Conservation (phyloP, 2,113 vertebrate genomes). For the Pan troglodytes region NHGRI_mPanTro3-v2.1_pri NC_072413.2:83405501-83406000, state of each 20-base stretch:
- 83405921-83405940: neutral
- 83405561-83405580: rapidly evolving
- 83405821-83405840: neutral
- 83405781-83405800: neutral
- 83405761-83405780: neutral
- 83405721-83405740: neutral
- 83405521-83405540: rapidly evolving
- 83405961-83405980: neutral
- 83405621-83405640: neutral
- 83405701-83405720: neutral
- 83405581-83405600: neutral
- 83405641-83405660: neutral
- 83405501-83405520: neutral
- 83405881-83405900: too few relatives aligned
- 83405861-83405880: too few relatives aligned
- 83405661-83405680: neutral
- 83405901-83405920: neutral
- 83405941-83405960: neutral
- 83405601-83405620: neutral
- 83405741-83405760: neutral
- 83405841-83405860: neutral
- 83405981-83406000: neutral
- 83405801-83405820: neutral
- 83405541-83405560: neutral
- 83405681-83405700: neutral